Base-by-base conservation (phyloP, 92 coral and sea anemone species). In the Porites lobata region DNA sequence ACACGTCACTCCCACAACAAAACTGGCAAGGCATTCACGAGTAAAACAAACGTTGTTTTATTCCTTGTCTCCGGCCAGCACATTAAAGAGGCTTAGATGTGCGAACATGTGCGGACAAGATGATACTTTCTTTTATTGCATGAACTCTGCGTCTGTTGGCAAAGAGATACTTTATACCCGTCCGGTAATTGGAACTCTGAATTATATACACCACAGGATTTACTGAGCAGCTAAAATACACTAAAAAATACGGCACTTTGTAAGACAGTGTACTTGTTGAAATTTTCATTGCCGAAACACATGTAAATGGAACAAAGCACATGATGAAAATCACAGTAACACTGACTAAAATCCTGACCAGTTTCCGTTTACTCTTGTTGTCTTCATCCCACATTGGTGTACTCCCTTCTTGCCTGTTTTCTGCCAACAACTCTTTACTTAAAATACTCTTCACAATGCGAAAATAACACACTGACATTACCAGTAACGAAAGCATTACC, bases 121-220 rank as follows among this genome's bases (percentile, higher is more conserved):
- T 1, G 61, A 56, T 56, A 56, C 15, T 56, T 10, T 56, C 13
- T 10, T 56, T 10, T 56, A 56, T n/a, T 21, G 26, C 70, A 65
- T 65, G 70, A 6, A 65, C 70, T 18, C 68, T 29, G n/a, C 56
- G 82, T 38, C 82, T 77, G 29, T 15, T 59, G 15, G 54, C 29
- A 61, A 69, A 18, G 4, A 77, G 29, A 61, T 29, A 6, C 24
- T 19, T 32, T 21, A 77, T 10, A 43, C 82, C 96, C 15, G 72
- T 80, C 52, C 92, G 83, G 79, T 89, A 94, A 73, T 94, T 94
- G 11, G 92, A 71, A 65, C 96, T 94, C 69, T 94, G 92, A 86
- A 84, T 51, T 11, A 95, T 88, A 77, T 94, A 94, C 21, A 94
- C 79, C 14, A 94, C 24, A 0, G 91, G 93, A 71, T 94, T 94